A percentile compares a stretch with the other conserved stretches of the same genome.
Evolutionary conservation across 2,888 invertebrate species (phyloP).

Genomic region (Serripes groenlandicus): DNA sequence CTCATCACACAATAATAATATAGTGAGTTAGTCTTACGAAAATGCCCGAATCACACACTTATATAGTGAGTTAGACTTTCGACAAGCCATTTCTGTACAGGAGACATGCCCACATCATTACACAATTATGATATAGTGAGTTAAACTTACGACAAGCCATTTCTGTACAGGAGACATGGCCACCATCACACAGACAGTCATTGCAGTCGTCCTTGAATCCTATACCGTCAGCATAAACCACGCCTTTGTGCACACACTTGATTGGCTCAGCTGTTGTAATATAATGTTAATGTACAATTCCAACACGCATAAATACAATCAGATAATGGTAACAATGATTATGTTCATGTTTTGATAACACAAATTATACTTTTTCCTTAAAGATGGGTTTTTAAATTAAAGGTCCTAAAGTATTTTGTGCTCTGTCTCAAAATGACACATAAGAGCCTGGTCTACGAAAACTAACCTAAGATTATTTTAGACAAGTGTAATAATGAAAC

Average conservation of each 20-base stretch:
- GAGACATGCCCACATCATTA: neutral
- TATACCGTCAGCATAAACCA: conserved; percentile 23
- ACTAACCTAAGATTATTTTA: too few relatives aligned
- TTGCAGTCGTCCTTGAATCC: conserved; percentile 32
- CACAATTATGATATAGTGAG: neutral
- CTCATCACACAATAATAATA: neutral
- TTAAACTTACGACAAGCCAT: conserved; percentile 30
- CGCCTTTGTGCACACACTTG: conserved; percentile 12
- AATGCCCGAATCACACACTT: too few relatives aligned
- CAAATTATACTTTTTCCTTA: neutral
- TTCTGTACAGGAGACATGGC: conserved; percentile 23
- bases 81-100: conserved; percentile 32
- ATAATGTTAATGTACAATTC: neutral
- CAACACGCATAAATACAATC: neutral
- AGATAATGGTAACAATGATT: neutral
- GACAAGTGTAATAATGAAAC: too few relatives aligned
- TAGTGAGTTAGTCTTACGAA: too few relatives aligned
- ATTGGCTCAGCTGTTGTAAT: neutral
- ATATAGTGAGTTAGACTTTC: too few relatives aligned
- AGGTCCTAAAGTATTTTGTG: too few relatives aligned
- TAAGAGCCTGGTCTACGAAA: too few relatives aligned
- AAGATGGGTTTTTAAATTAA: too few relatives aligned
- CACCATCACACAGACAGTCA: conserved; percentile 19
- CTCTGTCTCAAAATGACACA: too few relatives aligned
- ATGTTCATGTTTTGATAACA: neutral